These are phyloP conservation scores for Pogonocichla stellata DNA, from an alignment of 2,113 vertebrate species.

Conservation along the genomic window DNA sequence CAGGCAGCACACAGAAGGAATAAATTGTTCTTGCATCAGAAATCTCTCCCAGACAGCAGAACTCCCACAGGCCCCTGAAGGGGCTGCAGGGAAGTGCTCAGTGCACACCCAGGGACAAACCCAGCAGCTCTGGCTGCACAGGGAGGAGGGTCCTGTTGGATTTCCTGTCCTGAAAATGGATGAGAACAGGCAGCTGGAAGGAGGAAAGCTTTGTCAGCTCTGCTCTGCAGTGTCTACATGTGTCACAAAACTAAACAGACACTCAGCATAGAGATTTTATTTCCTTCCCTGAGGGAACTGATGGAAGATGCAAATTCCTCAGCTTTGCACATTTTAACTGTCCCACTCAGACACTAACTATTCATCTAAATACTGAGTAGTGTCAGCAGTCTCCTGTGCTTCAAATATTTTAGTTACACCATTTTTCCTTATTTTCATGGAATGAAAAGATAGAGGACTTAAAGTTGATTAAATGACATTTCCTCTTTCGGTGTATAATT, in stretches of 20 bases:
- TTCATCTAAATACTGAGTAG: not conserved
- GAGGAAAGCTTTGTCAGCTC: not conserved
- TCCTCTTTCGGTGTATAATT: not conserved
- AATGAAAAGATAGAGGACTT: constrained; percentile 3
- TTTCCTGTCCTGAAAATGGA: not conserved
- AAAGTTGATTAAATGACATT: constrained; percentile 18
- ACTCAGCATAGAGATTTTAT: not conserved
- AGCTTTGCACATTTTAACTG: not conserved
- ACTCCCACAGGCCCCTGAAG: rapidly evolving
- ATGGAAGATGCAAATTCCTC: not conserved
- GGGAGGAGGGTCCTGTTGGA: not conserved
- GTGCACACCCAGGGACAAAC: not conserved
- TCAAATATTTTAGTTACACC: constrained; percentile 20
- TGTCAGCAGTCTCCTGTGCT: not conserved
- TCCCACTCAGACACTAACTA: not conserved
- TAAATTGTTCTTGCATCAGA: not conserved
- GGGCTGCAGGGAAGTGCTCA: not conserved
- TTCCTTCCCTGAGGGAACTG: not conserved
- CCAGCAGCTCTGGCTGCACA: not conserved
- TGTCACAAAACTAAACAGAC: not conserved
- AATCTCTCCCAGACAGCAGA: not conserved
- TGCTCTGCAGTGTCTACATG: not conserved
- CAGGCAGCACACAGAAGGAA: not conserved
- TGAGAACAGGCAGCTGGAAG: not conserved
- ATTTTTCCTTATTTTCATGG: not conserved